Conservation (phyloP, 2,888 invertebrate genomes). For the Petrolisthes cinctipes region DNA sequence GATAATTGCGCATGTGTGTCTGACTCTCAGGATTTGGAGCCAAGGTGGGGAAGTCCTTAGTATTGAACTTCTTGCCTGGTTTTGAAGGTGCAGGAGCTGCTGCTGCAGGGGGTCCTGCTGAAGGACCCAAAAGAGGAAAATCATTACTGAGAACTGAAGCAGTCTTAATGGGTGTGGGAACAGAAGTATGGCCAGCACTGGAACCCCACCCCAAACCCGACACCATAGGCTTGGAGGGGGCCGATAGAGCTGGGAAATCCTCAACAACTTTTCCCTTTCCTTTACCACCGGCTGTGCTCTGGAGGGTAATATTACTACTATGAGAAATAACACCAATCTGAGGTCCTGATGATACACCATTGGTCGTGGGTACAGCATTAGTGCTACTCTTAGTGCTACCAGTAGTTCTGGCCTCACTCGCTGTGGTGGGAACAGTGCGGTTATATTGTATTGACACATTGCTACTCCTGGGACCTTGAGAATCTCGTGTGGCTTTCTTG, state of each 20-base stretch:
- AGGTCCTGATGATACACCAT: slow-evolving; percentile 23
- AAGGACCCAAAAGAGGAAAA: slow-evolving; percentile 51
- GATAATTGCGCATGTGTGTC: slow-evolving; percentile 53
- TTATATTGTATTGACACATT: slow-evolving; percentile 64
- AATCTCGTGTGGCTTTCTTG: slow-evolving; percentile 49
- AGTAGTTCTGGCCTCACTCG: slow-evolving; percentile 21
- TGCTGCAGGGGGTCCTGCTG: slow-evolving; percentile 35
- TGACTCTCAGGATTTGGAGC: slow-evolving; percentile 40
- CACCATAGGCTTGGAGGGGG: slow-evolving; percentile 43
- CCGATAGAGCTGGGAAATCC: slow-evolving; percentile 61
- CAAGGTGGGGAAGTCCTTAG: slow-evolving; percentile 65
- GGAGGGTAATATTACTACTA: slow-evolving; percentile 57
- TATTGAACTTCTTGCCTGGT: slow-evolving; percentile 51
- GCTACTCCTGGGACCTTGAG: slow-evolving; percentile 41
- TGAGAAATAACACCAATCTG: slow-evolving; percentile 58
- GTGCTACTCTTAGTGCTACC: neutral
- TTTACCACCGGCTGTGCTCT: slow-evolving; percentile 45
- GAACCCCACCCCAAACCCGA: slow-evolving; percentile 42
- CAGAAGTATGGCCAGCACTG: neutral
- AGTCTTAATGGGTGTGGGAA: slow-evolving; percentile 13
- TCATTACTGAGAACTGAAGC: slow-evolving; percentile 47
- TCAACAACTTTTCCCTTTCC: slow-evolving; percentile 35
- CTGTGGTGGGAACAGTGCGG: slow-evolving; percentile 47
- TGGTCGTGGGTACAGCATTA: neutral
- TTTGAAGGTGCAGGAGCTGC: slow-evolving; percentile 34